These are phyloP conservation scores for Calosoma granatense DNA, from an alignment of 1,140 invertebrate species.

Conservation along the genomic window DNA sequence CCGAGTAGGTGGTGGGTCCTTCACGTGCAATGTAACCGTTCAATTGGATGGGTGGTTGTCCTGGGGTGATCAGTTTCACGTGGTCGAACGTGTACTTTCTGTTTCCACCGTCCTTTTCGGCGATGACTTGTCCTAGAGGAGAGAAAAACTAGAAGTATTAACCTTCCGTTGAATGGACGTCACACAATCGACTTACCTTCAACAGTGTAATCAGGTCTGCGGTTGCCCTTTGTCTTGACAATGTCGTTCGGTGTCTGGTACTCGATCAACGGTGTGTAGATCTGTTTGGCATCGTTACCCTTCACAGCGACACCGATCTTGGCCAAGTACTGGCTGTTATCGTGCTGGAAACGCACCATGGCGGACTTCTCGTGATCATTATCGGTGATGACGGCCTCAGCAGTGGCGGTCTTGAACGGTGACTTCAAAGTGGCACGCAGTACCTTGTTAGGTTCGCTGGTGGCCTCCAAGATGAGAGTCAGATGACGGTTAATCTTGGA, in stretches of 20 bases:
- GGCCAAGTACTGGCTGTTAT: conserved; percentile 46
- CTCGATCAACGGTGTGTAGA: conserved; percentile 59
- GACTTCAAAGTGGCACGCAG: conserved; percentile 43
- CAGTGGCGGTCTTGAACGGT: conserved; percentile 42
- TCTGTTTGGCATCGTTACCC: conserved; percentile 37
- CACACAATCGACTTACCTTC: too few relatives aligned
- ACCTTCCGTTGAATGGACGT: too few relatives aligned
- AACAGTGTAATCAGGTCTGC: conserved; percentile 39
- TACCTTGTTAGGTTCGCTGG: conserved; percentile 38
- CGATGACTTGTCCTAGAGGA: conserved; percentile 42
- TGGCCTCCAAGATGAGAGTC: conserved; percentile 39
- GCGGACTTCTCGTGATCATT: conserved; percentile 44
- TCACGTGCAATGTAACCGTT: conserved; percentile 41
- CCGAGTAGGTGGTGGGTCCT: conserved; percentile 30
- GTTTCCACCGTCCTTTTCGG: conserved; percentile 35
- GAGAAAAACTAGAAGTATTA: too few relatives aligned
- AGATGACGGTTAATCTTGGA: conserved; percentile 51
- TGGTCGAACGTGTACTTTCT: conserved; percentile 48
- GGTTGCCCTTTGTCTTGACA: conserved; percentile 21
- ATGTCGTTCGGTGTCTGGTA: conserved; percentile 45
- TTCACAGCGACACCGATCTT: conserved; percentile 50
- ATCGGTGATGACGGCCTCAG: conserved; percentile 42
- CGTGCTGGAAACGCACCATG: conserved; percentile 42
- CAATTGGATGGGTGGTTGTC: conserved; percentile 35
- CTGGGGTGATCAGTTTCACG: conserved; percentile 38